Base-by-base conservation (phyloP, 2,888 invertebrate species). In the Idaea biselata region DNA sequence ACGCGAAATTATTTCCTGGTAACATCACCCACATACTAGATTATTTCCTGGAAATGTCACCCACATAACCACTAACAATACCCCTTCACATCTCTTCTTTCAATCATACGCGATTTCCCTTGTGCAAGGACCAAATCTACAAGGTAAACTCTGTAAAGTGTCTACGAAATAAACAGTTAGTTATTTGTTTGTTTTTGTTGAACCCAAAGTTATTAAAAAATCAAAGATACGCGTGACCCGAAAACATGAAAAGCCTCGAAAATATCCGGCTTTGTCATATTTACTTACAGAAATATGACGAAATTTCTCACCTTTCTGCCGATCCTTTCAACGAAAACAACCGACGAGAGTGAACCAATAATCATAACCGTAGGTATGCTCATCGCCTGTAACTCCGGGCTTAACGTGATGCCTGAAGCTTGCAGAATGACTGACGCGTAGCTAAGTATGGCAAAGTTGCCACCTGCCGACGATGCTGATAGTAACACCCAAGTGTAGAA, bases 351-450 rank as follows among this genome's bases (percentile, higher is more conserved):
- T 0, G 84, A 83, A 0, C 83, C 82, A 1, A 84, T 32, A 25
- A 87, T 82, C 83, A 87, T 80, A 16, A 87, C 78, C 6, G 76
- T 69, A 2, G 89, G 87, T 55, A 89, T 81, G 60, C 80, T 82
- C 54, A 88, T 66, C 0, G 82, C 74, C 70, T 84, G 84, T 54
- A 87, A 71, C 32, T 88, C 86, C 14, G 86, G 85, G 58, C 77
- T 80, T 63, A 83, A 70, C 1, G 80, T 80, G 54, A 84, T 80
- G 1, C 84, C 85, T 0, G 85, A 80, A 1, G 81, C 75, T 5
- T 72, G 67, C 53, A 89, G 71, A 16, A 87, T 81, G 53, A 79
- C 68, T 17, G 81, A 75, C 0, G 86, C 86, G 63, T 81, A 87
- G 0, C 80, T 83, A 53, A 82, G 61, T 18, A 86, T 80, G 0